Percentiles rank a stretch among this genome's conserved stretches.
phyloP scores from a whole-genome alignment of 1,140 invertebrate genomes.

The Trigoniulus corallinus region DNA sequence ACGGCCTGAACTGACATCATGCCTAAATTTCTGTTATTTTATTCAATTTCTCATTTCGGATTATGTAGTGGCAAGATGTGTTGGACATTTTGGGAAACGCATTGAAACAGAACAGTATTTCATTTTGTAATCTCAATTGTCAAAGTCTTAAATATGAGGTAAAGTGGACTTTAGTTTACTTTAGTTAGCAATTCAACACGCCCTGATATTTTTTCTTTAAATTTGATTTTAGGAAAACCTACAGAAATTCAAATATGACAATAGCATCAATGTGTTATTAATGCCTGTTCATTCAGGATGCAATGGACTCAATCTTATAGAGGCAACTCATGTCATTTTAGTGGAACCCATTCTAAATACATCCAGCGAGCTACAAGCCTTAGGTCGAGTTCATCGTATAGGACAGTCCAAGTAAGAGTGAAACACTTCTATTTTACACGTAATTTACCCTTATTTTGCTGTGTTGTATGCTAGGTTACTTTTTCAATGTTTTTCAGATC shows the following conservation, averaged over 20 bases:
- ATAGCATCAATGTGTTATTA: constrained; percentile 41
- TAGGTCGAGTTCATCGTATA: constrained; percentile 59
- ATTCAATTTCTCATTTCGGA: constrained; percentile 14
- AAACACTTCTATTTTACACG: background rate
- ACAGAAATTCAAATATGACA: constrained; percentile 21
- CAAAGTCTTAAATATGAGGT: too few relatives aligned
- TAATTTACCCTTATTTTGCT: background rate
- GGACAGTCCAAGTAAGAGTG: constrained; percentile 46
- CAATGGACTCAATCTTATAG: constrained; percentile 61
- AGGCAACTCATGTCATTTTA: constrained; percentile 59
- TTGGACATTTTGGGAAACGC: constrained; percentile 41
- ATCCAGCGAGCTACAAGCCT: constrained; percentile 55
- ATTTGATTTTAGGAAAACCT: constrained; percentile 17
- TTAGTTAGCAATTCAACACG: too few relatives aligned
- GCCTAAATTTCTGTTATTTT: background rate
- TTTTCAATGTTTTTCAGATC: constrained; percentile 3
- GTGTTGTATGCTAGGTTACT: constrained; percentile 3
- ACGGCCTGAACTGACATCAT: too few relatives aligned
- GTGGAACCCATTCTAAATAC: constrained; percentile 57
- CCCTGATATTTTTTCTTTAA: too few relatives aligned
- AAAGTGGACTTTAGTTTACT: too few relatives aligned
- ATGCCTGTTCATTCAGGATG: constrained; percentile 47
- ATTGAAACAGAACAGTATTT: constrained; percentile 40
- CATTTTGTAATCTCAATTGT: constrained; percentile 23
- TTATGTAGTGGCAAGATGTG: constrained; percentile 46